phyloP scores from a whole-genome alignment of 2,888 invertebrate species.

The Chymomyza caudatula region DNA sequence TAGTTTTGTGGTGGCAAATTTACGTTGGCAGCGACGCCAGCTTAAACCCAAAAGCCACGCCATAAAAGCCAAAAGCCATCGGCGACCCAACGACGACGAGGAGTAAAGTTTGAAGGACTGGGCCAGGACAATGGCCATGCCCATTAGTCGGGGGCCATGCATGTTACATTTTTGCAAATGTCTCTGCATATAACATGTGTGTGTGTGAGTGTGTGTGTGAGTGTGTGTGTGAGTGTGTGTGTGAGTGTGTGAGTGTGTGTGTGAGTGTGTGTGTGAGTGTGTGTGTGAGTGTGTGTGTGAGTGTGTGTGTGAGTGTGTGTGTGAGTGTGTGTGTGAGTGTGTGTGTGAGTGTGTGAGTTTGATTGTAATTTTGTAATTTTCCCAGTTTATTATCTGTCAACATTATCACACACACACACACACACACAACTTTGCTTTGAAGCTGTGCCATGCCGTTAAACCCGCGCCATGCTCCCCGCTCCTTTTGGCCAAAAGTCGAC shows the following conservation, averaged over 20 bases:
- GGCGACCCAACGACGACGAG: slow-evolving; percentile 12
- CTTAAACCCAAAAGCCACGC: slow-evolving; percentile 9
- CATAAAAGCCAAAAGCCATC: slow-evolving; percentile 30
- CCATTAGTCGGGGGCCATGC: slow-evolving; percentile 26
- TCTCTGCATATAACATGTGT: slow-evolving; percentile 24
- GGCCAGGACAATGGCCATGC: not conserved
- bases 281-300: slow-evolving; percentile 27
- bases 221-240: slow-evolving; percentile 19
- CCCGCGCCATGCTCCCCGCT: slow-evolving; percentile 29
- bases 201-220: slow-evolving; percentile 1
- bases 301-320: slow-evolving; percentile 42
- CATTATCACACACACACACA: slow-evolving; percentile 41
- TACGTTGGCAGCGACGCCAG: slow-evolving; percentile 42
- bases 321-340: slow-evolving; percentile 11
- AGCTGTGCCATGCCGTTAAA: slow-evolving; percentile 49
- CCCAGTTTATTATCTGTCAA: slow-evolving; percentile 72
- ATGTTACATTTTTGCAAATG: slow-evolving; percentile 52
- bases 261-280: slow-evolving; percentile 66
- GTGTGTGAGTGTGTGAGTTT: slow-evolving; percentile 48
- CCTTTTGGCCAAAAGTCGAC: not conserved
- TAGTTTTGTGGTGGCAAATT: slow-evolving; percentile 68
- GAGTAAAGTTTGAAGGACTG: not conserved
- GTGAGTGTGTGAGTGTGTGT: slow-evolving; percentile 52
- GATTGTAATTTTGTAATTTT: slow-evolving; percentile 70
- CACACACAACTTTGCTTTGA: too few relatives aligned